Percentiles rank a stretch among this genome's conserved stretches.
Evolutionary conservation across 2,113 vertebrate genomes (phyloP).

Genomic region (Turnix velox): DNA sequence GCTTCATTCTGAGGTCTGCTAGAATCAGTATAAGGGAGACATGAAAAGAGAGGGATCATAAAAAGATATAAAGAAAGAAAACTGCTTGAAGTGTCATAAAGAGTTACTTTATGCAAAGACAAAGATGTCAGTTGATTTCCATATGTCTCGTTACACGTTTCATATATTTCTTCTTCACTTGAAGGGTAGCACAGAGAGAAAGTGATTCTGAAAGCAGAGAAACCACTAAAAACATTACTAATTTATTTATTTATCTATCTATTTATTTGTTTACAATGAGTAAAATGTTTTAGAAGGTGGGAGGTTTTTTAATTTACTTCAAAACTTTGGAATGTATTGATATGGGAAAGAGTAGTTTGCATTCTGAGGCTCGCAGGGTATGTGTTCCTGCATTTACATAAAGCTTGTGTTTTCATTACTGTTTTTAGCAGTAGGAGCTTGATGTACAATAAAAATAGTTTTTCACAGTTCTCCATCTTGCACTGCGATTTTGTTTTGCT

Average conservation of each 20-base stretch:
- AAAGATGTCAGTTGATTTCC: neutral
- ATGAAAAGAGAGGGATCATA: neutral
- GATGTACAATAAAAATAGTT: neutral
- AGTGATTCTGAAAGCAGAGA: neutral
- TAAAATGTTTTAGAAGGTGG: neutral
- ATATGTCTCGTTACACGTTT: neutral
- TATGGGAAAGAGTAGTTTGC: neutral
- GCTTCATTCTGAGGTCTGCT: neutral
- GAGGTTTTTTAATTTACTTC: neutral
- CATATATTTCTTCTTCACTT: neutral
- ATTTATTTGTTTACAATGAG: neutral
- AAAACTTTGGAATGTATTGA: neutral
- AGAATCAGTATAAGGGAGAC: neutral
- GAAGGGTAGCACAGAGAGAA: neutral
- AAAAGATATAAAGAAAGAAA: neutral
- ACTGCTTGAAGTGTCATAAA: neutral
- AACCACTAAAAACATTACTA: neutral
- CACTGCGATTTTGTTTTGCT: constrained; percentile 3
- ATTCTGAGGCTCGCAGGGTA: neutral
- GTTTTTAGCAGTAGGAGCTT: neutral
- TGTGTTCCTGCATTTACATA: neutral
- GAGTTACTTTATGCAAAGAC: neutral
- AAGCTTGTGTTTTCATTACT: neutral
- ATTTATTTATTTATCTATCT: neutral
- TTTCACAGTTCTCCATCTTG: neutral